Base-by-base conservation (phyloP, 30 jellyfish, hydroid and myxozoan genomes). In the Turritopsis rubra region DNA sequence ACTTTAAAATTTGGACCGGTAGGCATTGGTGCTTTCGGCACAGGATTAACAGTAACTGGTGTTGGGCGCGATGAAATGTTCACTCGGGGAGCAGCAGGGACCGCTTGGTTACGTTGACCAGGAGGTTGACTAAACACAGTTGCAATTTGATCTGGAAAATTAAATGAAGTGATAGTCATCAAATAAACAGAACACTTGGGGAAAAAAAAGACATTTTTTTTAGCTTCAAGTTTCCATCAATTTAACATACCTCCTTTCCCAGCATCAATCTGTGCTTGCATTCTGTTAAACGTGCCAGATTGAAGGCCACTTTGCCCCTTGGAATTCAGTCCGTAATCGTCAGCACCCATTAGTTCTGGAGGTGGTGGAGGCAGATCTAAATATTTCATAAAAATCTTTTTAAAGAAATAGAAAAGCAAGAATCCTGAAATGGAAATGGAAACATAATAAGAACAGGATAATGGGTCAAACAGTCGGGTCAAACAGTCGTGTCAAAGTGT, bases 301-400 rank as follows among this genome's bases (percentile, higher is more conserved):
- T 83, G 96, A 41, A 41, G 5, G 68, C 30, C 83, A 13, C 92
- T 91, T 9, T 85, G 89, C 30, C 86, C 92, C 30, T 74, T 52
- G 27, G 87, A 30, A 53, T 80, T 65, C 53, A 53, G 70, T 31
- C 54, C 72, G 65, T 24, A 84, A 8, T 85, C 91, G 5, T 84
- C 83, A 7, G 81, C 94, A 29, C 79, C 97, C 53, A 90, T 86
- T 75, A 90, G 73, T 53, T 90, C 97, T 4, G 97, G 97, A 3
- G 97, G 97, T 7, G 97, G 97, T 21, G 97, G 97, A 16, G 97
- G 97, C 21, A 90, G 85, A 54, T 90, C 97, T 86, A 66, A 9
- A 60, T 13, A 80, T 3, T 13, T 13, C 17, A 1, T 8, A 19
- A 23, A 41, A 7, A 60, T 60, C 73, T 18, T 60, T 18, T 60